Base-by-base conservation (phyloP, 2,797 vertebrate species). In the Coracias cyanogaster region DNA sequence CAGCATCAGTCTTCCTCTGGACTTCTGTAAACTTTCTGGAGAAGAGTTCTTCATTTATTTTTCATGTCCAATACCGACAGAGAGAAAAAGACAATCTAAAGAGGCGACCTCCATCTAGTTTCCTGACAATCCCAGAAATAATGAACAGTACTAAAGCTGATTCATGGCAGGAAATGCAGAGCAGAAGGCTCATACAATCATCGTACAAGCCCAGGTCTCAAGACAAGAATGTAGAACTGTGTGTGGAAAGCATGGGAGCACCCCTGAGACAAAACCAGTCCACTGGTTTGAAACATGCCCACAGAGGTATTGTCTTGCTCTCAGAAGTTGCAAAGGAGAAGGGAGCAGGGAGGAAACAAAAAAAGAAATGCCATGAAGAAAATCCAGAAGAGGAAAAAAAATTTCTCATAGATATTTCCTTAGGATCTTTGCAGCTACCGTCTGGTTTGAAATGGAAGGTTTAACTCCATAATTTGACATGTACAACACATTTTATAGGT, bases 401-500 rank as follows among this genome's bases (percentile, higher is more conserved):
- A 41, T 16, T 86, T 39, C 45, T 49, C 8, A 21, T 11, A 88
- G 66, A 78, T 7, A 2, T 69, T 92, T 76, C 52, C 52, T 92
- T 14, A 16, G 60, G 71, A 86, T 85, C 92, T 87, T 66, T 94
- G 35, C 46, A 90, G 83, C 49, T 73, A 33, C 52, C 0, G 16
- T 81, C 71, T 95, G 71, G 58, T 78, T 86, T 94, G 78, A 94
- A 94, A 93, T 31, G 33, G 55, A 78, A 33, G 61, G 54, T 86
- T 90, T 86, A 81, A 87, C 82, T 93, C 79, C 65, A 5, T 15
- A 87, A 74, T 46, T 88, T 92, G 93, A 90, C 77, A 96, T 76
- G 77, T 61, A 86, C 2, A 3, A 74, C 89, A 85, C 57, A 70
- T 92, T 96, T 93, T 90, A 16, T 69, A 91, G 73, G 46, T 60